phyloP scores from a whole-genome alignment of 53 echinoderm and acorn worm species.

The Patiria pectinifera region DNA sequence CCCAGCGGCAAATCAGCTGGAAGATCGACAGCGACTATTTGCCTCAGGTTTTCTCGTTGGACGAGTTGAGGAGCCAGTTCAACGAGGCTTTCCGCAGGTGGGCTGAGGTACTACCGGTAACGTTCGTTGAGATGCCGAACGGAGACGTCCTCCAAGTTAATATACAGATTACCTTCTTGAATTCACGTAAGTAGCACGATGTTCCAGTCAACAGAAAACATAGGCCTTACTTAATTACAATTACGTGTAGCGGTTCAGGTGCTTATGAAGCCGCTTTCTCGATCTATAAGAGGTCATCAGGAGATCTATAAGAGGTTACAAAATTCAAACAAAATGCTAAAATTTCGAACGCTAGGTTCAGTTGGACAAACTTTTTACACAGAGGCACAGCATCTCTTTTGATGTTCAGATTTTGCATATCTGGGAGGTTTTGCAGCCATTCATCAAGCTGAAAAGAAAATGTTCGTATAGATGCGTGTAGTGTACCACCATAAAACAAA shows the following conservation, averaged over 20 bases:
- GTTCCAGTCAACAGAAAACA: not conserved
- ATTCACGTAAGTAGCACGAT: conserved; percentile 53
- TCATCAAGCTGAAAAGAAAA: no score
- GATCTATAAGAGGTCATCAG: no score
- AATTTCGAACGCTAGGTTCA: no score
- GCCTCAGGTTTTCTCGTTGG: conserved; percentile 49
- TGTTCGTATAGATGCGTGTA: no score
- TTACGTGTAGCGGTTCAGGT: no score
- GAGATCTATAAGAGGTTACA: no score
- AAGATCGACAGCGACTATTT: conserved; percentile 67
- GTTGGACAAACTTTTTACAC: no score
- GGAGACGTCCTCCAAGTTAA: conserved; percentile 79
- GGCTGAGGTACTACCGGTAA: conserved; percentile 85
- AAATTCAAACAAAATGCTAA: no score
- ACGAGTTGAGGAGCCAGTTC: conserved; percentile 54
- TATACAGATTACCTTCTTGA: conserved; percentile 78
- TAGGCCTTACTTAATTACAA: not conserved
- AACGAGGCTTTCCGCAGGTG: conserved; percentile 81
- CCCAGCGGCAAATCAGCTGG: conserved; percentile 66
- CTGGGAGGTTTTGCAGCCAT: no score
- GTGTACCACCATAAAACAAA: not conserved
- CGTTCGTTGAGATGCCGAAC: conserved; percentile 67
- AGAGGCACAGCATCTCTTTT: no score
- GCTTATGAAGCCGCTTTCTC: no score
- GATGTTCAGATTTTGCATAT: no score